A percentile compares a stretch with the other conserved stretches of the same genome.
phyloP scores from a whole-genome alignment of 2,888 invertebrate genomes.

The Microctonus aethiopoides region DNA sequence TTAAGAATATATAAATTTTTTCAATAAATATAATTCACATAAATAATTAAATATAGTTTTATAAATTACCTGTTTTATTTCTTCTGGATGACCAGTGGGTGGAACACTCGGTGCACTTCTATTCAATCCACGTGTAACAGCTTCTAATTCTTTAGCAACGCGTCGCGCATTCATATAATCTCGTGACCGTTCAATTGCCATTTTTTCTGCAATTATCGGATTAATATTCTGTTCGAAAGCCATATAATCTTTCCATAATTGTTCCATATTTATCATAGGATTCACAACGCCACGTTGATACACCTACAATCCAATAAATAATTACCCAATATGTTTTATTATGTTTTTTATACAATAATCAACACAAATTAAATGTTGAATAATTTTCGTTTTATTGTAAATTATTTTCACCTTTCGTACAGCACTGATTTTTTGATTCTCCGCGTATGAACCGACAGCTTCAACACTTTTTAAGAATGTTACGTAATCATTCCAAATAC shows the following conservation, averaged over 20 bases:
- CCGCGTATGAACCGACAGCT: conserved; percentile 98
- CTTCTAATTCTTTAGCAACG: conserved; percentile 96
- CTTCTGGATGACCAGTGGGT: conserved; percentile 90
- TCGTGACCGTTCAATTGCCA: conserved; percentile 95
- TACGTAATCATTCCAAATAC: conserved; percentile 98
- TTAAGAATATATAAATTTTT: conserved; percentile 1
- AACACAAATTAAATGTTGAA: too few relatives aligned
- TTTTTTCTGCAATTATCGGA: conserved; percentile 92
- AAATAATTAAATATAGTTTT: conserved; percentile 14
- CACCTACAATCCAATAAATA: conserved; percentile 69
- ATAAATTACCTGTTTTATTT: conserved; percentile 84
- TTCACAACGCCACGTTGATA: conserved; percentile 97
- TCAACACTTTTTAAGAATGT: conserved; percentile 95
- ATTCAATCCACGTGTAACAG: conserved; percentile 93
- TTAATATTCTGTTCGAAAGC: conserved; percentile 94
- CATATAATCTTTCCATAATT: conserved; percentile 97
- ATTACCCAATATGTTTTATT: background rate
- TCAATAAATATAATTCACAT: background rate
- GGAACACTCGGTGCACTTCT: conserved; percentile 96
- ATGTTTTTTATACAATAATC: background rate
- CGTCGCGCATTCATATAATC: conserved; percentile 98
- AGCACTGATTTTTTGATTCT: conserved; percentile 99
- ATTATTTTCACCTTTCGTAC: conserved; percentile 78
- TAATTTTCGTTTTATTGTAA: too few relatives aligned
- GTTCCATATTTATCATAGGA: conserved; percentile 97